phyloP scores from a whole-genome alignment of 2,888 invertebrate genomes.

The Dicyrtomina minuta region DNA sequence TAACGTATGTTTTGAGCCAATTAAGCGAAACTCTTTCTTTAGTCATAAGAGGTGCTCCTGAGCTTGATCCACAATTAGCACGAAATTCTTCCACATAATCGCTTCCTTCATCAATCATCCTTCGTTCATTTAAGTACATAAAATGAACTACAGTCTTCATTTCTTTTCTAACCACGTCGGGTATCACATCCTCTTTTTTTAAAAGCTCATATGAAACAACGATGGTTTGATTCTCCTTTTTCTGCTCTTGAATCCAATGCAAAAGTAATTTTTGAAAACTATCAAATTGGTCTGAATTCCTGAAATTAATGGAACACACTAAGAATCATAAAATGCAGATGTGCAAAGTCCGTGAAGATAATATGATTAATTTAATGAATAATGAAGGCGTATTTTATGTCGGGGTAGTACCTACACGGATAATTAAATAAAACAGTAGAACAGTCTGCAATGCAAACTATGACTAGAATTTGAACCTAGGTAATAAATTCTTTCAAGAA shows the following conservation, averaged over 20 bases:
- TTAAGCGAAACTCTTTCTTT: conserved; percentile 11
- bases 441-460: no score
- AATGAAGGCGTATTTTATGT: no score
- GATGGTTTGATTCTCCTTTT: background rate
- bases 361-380: no score
- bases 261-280: background rate
- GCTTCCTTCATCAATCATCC: background rate
- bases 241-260: background rate
- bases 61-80: background rate
- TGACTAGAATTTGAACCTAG: no score
- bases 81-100: background rate
- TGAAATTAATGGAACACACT: background rate
- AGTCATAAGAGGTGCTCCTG: background rate
- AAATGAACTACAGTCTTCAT: conserved; percentile 13
- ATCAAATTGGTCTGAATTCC: background rate
- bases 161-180: background rate
- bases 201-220: background rate
- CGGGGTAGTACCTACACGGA: no score
- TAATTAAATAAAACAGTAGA: no score
- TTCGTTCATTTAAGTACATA: conserved; percentile 2
- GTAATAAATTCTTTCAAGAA: no score
- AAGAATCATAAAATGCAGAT: no score
- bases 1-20: conserved; percentile 10
- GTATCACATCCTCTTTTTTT: background rate
- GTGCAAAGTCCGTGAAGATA: no score